Evolutionary conservation across 2,888 invertebrate species (phyloP).

Genomic region (Bombylius major): DNA sequence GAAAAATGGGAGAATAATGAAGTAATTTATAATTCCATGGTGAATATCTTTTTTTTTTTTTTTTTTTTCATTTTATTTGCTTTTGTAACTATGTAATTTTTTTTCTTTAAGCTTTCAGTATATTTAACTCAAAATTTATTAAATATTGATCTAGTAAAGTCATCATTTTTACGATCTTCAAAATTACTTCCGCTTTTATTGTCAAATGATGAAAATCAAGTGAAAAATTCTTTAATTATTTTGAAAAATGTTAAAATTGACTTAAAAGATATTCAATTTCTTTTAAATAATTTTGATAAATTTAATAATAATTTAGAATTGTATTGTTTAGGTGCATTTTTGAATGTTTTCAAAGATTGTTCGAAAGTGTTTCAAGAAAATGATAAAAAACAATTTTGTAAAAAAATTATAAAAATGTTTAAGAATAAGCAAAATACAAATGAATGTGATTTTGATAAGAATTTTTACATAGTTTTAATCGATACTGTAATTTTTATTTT

Average conservation of each 20-base stretch:
- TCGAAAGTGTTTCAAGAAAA: background rate
- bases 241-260: background rate
- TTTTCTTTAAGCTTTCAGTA: background rate
- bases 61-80: background rate
- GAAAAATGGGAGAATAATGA: background rate
- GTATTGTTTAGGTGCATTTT: background rate
- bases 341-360: background rate
- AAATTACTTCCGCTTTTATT: background rate
- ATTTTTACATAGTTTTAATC: background rate
- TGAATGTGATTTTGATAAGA: background rate
- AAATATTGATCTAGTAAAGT: background rate
- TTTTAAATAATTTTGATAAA: background rate
- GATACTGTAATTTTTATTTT: background rate
- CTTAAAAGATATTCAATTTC: background rate
- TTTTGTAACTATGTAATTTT: background rate
- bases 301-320: background rate
- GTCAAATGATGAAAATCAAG: slow-evolving; percentile 2
- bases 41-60: background rate
- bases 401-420: background rate
- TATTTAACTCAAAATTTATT: background rate
- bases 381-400: background rate
- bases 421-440: background rate
- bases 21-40: background rate
- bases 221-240: background rate
- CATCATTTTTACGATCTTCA: background rate